phyloP scores from a whole-genome alignment of 2,888 invertebrate genomes.

The Cosmia trapezina region DNA sequence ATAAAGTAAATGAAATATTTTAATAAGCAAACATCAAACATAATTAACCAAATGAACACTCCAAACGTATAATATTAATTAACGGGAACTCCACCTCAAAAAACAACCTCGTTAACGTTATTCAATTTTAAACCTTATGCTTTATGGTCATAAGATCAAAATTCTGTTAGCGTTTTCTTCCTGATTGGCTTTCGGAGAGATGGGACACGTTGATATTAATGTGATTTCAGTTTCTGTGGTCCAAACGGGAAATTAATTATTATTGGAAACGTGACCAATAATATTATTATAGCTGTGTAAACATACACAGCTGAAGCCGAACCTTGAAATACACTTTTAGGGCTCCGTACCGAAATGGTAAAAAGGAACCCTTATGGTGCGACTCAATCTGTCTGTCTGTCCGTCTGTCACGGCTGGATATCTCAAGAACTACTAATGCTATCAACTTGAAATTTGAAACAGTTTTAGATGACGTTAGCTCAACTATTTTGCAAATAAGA shows the following conservation, averaged over 20 bases:
- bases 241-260: conserved; percentile 18
- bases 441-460: too few relatives aligned
- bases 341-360: too few relatives aligned
- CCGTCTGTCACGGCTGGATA: too few relatives aligned
- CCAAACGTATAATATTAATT: conserved; percentile 16
- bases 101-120: background rate
- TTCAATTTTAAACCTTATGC: conserved; percentile 3
- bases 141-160: background rate
- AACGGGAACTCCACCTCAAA: conserved; percentile 8
- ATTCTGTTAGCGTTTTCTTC: background rate
- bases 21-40: conserved; percentile 11
- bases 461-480: too few relatives aligned
- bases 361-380: too few relatives aligned
- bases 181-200: conserved; percentile 1
- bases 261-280: conserved; percentile 5
- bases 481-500: too few relatives aligned
- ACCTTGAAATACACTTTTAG: too few relatives aligned
- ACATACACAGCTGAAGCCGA: too few relatives aligned
- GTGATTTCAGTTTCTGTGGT: background rate
- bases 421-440: too few relatives aligned
- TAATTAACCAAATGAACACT: conserved; percentile 8
- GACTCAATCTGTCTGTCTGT: too few relatives aligned
- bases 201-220: background rate
- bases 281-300: background rate
- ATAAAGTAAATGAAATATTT: background rate